phyloP scores from a whole-genome alignment of 2,888 invertebrate species.

The Sinhomidia bicolor region DNA sequence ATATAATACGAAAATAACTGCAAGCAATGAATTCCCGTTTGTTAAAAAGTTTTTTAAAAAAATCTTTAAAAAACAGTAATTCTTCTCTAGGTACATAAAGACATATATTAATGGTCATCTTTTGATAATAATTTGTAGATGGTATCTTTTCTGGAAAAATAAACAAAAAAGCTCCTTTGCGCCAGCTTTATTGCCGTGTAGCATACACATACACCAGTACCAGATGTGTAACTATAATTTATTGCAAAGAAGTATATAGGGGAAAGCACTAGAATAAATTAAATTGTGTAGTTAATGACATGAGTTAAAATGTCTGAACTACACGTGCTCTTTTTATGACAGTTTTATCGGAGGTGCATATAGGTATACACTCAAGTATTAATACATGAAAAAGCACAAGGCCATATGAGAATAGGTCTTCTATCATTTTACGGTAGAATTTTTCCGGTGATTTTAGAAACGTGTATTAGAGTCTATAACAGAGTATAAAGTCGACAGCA shows the following conservation, averaged over 20 bases:
- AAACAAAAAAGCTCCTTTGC: background rate
- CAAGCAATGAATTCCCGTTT: too few relatives aligned
- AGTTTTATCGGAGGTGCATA: background rate
- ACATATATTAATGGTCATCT: too few relatives aligned
- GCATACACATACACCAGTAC: background rate
- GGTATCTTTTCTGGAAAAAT: slow-evolving; percentile 14
- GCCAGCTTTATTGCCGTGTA: background rate
- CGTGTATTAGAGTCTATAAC: background rate
- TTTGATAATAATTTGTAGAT: background rate
- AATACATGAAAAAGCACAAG: too few relatives aligned
- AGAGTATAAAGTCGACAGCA: background rate
- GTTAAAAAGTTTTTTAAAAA: too few relatives aligned
- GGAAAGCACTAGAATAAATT: background rate
- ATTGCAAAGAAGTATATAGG: background rate
- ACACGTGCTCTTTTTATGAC: slow-evolving; percentile 37
- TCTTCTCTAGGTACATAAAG: too few relatives aligned
- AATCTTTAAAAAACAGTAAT: too few relatives aligned
- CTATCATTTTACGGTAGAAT: background rate
- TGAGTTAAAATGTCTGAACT: too few relatives aligned
- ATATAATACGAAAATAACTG: too few relatives aligned
- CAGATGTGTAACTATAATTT: background rate
- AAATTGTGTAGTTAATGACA: slow-evolving; percentile 1
- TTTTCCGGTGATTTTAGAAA: background rate
- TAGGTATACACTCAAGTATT: too few relatives aligned
- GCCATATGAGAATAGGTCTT: background rate